These are phyloP conservation scores for Oncorhynchus gorbuscha DNA, from an alignment of 2,113 vertebrate genomes.

Conservation along the genomic window DNA sequence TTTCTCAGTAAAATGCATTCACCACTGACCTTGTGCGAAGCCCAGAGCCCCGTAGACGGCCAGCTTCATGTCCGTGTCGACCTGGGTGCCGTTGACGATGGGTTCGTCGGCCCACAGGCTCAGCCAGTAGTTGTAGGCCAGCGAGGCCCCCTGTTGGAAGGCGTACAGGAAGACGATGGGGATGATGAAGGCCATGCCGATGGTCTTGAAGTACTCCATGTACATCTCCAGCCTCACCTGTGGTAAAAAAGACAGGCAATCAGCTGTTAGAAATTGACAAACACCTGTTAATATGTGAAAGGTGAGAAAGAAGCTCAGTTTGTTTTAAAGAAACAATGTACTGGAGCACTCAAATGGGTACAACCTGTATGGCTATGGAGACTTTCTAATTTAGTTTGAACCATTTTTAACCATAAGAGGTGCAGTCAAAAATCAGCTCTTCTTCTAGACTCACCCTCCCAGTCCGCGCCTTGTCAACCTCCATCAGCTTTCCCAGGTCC, in stretches of 20 bases:
- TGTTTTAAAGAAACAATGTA: neutral
- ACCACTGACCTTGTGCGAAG: conserved; percentile 73
- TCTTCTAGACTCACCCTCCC: conserved; percentile 42
- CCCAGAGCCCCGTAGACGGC: conserved; percentile 77
- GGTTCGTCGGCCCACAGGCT: conserved; percentile 78
- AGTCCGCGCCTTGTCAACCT: conserved; percentile 57
- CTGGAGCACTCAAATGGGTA: too few relatives aligned
- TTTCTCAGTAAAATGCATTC: neutral
- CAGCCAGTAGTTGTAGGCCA: conserved; percentile 80
- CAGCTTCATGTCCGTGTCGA: conserved; percentile 60
- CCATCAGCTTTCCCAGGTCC: conserved; percentile 54
- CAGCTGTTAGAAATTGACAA: neutral
- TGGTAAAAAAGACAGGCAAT: neutral
- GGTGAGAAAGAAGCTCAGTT: too few relatives aligned
- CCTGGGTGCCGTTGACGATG: conserved; percentile 61
- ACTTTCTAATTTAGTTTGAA: neutral
- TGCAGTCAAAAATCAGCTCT: neutral
- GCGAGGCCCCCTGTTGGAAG: conserved; percentile 76
- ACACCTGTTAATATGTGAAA: too few relatives aligned
- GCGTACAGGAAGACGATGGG: conserved; percentile 62
- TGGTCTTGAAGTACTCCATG: conserved; percentile 67
- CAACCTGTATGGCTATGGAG: neutral
- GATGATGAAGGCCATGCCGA: conserved; percentile 55
- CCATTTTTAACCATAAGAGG: neutral
- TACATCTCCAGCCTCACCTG: conserved; percentile 72